Evolutionary conservation across 2,888 invertebrate species (phyloP), one percentile per base, ranked within the genome.

Genomic region (Hedychridium roseum): DNA sequence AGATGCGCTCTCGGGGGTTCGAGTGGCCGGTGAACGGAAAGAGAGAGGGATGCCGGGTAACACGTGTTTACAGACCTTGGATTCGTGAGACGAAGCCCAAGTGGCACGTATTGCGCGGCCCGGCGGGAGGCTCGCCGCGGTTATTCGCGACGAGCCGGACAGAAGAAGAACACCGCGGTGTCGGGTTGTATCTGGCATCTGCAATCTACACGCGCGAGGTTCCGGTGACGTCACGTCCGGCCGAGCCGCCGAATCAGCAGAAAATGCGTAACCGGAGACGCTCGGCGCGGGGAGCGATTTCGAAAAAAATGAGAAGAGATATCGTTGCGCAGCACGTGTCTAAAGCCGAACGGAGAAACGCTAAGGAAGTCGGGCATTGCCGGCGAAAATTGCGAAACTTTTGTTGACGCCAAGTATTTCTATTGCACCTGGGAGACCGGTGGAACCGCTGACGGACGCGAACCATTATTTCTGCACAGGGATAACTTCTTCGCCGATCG

Each of bases 151-250:
- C 28, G 43, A 44, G 56, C 47, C 31, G 34, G 31, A 31, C 34
- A 21, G n/a, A n/a, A 55, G 46, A 59, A 46, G 57, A 54, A 56
- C 21, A 55, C 43, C 7, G 44, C 35, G 68, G 72, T 72, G 68
- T 72, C 72, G 50, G 60, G 52, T 72, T 70, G 53, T 72, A 66
- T 68, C 60, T 66, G 47, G 56, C 62, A 67, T 71, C 67, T 59
- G 60, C 64, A 60, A 68, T 70, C 65, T 65, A 61, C 66, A 64
- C 68, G 61, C 63, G 62, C 58, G 46, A 40, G 50, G 44, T 47
- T 46, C 50, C 57, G 50, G 51, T 70, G 70, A 71, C 70, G 71
- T 67, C 64, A 73, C 66, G 68, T 73, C 73, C 73, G 70, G 69
- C 45, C 40, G 57, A 54, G 48, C 54, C 57, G 73, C 60, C 58